Evolutionary conservation across 2,113 vertebrate species (phyloP), one percentile per base, ranked within the genome.

Genomic region (Calypte anna): DNA sequence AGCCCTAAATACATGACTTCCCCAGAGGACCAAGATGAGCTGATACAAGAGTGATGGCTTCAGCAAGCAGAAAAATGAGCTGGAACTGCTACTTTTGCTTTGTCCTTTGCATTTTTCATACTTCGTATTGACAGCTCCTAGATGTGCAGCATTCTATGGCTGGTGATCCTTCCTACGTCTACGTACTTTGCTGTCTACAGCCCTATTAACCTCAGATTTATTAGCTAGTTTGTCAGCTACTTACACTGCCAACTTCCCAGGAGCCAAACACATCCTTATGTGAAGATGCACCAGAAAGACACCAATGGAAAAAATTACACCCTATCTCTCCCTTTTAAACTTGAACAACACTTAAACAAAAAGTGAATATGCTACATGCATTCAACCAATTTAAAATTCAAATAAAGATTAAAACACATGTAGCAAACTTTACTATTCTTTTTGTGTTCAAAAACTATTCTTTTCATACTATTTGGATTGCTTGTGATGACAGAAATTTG

Each of bases 131-230:
- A 97, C 97, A 97, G 91, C 92, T 97, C 76, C 77, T 96, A 96
- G 94, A 96, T 94, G 95, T 54, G 89, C 96, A 96, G 88, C 74
- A 88, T 88, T 97, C 94, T 62, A 78, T 86, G 93, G 89, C 96
- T 93, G 96, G 91, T 88, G 97, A 97, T 96, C 93, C 94, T 97
- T 93, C 94, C 97, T 94, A 92, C 82, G 82, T 93, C 96, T 85
- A 63, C 95, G 95, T 97, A 89, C 97, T 97, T 94, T 55, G 94
- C 97, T 97, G 97, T 98, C 97, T 98, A 86, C 96, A 97, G 97
- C 94, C 97, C 97, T 97, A 97, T 97, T 97, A 97, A 97, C 97
- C 96, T 96, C 66, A 94, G 97, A 98, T 98, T 97, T 98, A 98
- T 98, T 98, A 97, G 97, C 92, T 97, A 97, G 94, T 97, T 97